Conservation (phyloP, 2,797 vertebrate species). For the Sebastes reedi region DNA sequence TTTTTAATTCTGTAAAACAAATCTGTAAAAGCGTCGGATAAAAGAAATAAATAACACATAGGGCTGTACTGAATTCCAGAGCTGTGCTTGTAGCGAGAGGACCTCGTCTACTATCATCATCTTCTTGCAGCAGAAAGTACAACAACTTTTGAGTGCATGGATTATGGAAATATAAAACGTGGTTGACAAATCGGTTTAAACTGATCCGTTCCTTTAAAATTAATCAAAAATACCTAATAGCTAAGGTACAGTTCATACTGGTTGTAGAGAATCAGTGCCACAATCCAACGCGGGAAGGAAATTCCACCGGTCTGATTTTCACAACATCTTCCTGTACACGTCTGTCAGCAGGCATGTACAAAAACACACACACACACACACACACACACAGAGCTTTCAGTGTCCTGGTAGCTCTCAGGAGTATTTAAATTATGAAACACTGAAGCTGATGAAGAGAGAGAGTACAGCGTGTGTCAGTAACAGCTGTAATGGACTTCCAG, state of each 20-base stretch:
- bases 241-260: neutral
- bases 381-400: neutral
- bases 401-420: conserved; percentile 3
- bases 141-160: neutral
- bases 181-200: neutral
- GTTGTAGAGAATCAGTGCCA: neutral
- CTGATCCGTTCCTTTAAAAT: neutral
- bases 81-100: neutral
- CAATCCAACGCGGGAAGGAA: neutral
- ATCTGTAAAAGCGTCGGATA: neutral
- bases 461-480: conserved; percentile 17
- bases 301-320: neutral
- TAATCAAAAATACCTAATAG: neutral
- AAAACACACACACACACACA: neutral
- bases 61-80: neutral
- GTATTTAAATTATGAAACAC: conserved; percentile 49
- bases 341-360: neutral
- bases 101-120: neutral
- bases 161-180: neutral
- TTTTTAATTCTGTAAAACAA: neutral
- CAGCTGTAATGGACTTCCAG: conserved; percentile 48
- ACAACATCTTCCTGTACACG: neutral
- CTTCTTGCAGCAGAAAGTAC: neutral
- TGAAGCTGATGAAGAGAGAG: conserved; percentile 14
- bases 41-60: neutral